These are phyloP conservation scores for Amazona vittata DNA, from an alignment of 2,113 vertebrate genomes.

Conservation along the genomic window DNA sequence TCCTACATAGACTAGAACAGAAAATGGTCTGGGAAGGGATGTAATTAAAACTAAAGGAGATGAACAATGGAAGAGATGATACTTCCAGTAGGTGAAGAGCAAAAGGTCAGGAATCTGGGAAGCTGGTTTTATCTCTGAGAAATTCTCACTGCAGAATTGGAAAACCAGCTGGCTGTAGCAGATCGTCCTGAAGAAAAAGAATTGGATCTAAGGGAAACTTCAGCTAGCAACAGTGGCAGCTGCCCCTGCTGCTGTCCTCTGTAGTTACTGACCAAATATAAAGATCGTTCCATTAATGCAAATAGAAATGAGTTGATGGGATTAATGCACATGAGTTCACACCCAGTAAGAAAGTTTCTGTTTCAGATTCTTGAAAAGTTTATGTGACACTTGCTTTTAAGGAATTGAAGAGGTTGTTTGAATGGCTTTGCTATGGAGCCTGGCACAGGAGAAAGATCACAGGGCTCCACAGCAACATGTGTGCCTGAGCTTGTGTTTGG, in stretches of 20 bases:
- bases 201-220: neutral
- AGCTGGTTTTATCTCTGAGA: constrained; percentile 43
- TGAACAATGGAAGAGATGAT: constrained; percentile 42
- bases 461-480: neutral
- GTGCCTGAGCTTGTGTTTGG: constrained; percentile 1
- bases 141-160: neutral
- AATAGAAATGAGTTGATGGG: neutral
- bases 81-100: constrained; percentile 48
- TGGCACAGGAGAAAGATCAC: neutral
- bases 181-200: constrained; percentile 17
- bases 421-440: neutral
- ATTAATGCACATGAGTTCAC: neutral
- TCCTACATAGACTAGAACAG: constrained; percentile 54
- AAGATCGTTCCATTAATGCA: neutral
- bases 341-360: neutral
- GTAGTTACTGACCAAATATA: neutral
- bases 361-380: neutral
- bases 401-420: neutral
- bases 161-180: neutral
- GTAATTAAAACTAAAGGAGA: constrained; percentile 71
- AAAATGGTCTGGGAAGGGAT: constrained; percentile 63
- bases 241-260: neutral
- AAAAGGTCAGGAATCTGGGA: constrained; percentile 53
- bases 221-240: neutral
- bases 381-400: neutral